phyloP scores from a whole-genome alignment of 1,140 invertebrate genomes.

The Hypsibius dujardini region DNA sequence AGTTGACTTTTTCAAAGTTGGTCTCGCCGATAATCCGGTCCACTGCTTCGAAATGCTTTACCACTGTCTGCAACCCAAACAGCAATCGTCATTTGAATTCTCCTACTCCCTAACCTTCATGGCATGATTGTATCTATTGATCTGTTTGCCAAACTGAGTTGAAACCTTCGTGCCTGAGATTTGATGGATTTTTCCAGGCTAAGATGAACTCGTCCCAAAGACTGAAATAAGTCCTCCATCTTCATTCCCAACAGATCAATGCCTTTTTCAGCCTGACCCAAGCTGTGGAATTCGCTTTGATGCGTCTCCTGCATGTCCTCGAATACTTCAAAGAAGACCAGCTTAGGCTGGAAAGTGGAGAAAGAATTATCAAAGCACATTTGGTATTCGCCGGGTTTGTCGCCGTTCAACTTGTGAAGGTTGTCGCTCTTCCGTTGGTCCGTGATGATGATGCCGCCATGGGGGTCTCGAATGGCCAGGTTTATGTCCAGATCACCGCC shows the following conservation, averaged over 20 bases:
- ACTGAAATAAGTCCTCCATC: not conserved
- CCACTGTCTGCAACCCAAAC: not conserved
- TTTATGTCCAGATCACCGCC: constrained; percentile 9
- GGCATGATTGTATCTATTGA: too few species aligned
- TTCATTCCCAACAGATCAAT: not conserved
- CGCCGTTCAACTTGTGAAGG: not conserved
- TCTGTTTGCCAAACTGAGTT: too few species aligned
- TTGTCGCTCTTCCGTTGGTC: constrained; percentile 14
- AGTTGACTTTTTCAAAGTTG: constrained; percentile 6
- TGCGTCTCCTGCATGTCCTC: constrained; percentile 7
- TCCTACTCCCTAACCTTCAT: too few species aligned
- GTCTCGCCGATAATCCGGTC: not conserved
- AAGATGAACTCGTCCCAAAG: constrained; percentile 1
- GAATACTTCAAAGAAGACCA: constrained; percentile 16
- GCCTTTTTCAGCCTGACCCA: not conserved
- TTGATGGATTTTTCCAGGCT: constrained; percentile 2
- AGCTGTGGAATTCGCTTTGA: not conserved
- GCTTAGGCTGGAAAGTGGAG: constrained; percentile 2
- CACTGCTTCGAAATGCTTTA: constrained; percentile 13
- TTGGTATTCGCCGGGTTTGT: constrained; percentile 1
- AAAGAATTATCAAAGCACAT: constrained; percentile 16
- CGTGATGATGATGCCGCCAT: not conserved
- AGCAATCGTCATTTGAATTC: not conserved
- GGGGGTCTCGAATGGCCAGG: not conserved
- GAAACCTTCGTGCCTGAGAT: not conserved